These are phyloP conservation scores for Pachyseris speciosa DNA, from an alignment of 64 coral and sea anemone genomes.

Conservation along the genomic window DNA sequence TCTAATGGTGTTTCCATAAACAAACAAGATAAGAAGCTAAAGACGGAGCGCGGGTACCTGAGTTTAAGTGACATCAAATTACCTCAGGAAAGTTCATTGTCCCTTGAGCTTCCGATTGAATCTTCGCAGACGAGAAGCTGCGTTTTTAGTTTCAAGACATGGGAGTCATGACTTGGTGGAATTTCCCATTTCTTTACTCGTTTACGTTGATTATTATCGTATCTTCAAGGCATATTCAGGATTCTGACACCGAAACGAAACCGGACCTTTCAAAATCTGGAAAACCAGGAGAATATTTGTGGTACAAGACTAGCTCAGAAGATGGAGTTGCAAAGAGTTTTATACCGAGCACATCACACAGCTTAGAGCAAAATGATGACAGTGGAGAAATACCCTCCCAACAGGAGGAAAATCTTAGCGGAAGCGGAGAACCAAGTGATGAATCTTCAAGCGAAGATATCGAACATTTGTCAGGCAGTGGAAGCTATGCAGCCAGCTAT, in stretches of 20 bases:
- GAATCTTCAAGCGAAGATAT: not conserved
- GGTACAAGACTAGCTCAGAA: slow-evolving; percentile 19
- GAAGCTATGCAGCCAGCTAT: slow-evolving; percentile 19
- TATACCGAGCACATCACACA: not conserved
- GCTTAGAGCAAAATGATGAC: not conserved
- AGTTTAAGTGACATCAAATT: slow-evolving; percentile 44
- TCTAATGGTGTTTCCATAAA: not conserved
- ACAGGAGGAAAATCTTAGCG: not conserved
- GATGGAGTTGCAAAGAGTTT: not conserved
- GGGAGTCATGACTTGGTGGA: not conserved
- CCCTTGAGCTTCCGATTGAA: not conserved
- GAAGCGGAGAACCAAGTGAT: not conserved
- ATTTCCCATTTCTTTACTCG: not conserved
- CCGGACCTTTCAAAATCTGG: slow-evolving; percentile 22
- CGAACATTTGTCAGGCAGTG: not conserved
- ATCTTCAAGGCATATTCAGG: slow-evolving; percentile 12
- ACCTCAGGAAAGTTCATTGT: slow-evolving; percentile 41
- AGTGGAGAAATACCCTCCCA: not conserved
- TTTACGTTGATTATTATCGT: not conserved
- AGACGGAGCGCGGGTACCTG: slow-evolving; percentile 37
- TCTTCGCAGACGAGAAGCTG: not conserved
- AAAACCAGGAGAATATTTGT: slow-evolving; percentile 34
- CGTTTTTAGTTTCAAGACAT: not conserved
- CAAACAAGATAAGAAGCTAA: slow-evolving; percentile 46
- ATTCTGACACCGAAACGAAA: not conserved